These are phyloP conservation scores for Pilophorus perplexus DNA, from an alignment of 2,888 invertebrate genomes.

Conservation along the genomic window DNA sequence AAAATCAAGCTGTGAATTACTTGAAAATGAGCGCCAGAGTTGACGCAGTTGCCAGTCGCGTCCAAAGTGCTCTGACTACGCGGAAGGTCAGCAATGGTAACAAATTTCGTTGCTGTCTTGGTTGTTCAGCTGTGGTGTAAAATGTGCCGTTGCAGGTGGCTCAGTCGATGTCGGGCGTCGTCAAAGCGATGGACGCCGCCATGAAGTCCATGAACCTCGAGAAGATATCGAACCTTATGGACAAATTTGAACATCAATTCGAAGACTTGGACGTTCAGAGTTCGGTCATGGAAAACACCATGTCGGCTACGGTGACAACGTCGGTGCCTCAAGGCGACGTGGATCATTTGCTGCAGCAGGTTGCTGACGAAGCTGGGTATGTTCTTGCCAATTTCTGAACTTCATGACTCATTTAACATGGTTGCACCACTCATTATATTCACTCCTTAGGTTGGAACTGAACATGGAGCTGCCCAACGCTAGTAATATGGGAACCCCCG, in stretches of 20 bases:
- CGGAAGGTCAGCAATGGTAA: conserved; percentile 83
- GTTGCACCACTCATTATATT: not conserved
- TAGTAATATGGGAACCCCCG: conserved; percentile 68
- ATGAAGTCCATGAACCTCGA: conserved; percentile 99
- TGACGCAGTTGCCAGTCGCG: conserved; percentile 95
- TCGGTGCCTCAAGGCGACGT: conserved; percentile 95
- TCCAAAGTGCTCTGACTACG: conserved; percentile 94
- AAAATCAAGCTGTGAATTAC: conserved; percentile 95
- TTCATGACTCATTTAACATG: conserved; percentile 16
- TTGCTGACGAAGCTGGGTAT: conserved; percentile 99
- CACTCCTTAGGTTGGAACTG: conserved; percentile 82
- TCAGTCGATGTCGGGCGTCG: conserved; percentile 91
- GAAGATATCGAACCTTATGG: conserved; percentile 91
- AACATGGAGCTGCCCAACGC: conserved; percentile 88
- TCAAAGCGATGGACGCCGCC: conserved; percentile 98
- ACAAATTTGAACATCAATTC: conserved; percentile 97
- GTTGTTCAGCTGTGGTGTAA: conserved; percentile 49
- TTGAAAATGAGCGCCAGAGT: conserved; percentile 95
- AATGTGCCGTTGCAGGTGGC: conserved; percentile 67
- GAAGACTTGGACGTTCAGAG: conserved; percentile 99
- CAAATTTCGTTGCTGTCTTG: conserved; percentile 50
- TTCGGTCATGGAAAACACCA: conserved; percentile 97
- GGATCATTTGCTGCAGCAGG: conserved; percentile 89
- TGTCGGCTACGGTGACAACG: conserved; percentile 97
- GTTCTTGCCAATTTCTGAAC: too few species aligned